Evolutionary conservation across 2,888 invertebrate genomes (phyloP).

Genomic region (Aleiodes alternator): DNA sequence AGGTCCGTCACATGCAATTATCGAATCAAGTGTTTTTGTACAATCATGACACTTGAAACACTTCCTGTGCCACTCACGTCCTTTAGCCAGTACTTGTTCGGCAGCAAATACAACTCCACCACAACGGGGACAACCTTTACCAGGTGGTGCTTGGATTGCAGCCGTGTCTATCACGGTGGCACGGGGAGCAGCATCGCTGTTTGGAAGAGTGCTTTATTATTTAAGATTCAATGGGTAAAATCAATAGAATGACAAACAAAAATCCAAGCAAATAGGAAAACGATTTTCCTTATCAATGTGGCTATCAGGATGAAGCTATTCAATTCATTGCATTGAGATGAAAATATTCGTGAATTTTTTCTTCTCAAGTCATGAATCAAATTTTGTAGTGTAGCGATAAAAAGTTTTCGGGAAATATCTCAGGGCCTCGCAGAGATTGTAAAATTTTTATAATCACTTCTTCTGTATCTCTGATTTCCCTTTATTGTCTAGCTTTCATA

Average conservation of each 20-base stretch:
- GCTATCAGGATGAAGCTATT: no score
- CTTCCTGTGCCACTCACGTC: conserved; percentile 93
- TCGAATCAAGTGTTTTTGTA: conserved; percentile 94
- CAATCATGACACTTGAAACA: conserved; percentile 96
- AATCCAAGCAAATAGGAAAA: conserved; percentile 19
- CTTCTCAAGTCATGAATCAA: no score
- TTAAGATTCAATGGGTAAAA: not conserved
- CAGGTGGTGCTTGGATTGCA: conserved; percentile 86
- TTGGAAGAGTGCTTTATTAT: not conserved
- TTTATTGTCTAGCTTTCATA: no score
- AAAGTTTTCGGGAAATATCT: no score
- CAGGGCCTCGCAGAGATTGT: no score
- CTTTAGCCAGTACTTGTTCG: conserved; percentile 94
- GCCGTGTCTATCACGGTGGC: conserved; percentile 89
- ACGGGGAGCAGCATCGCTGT: conserved; percentile 85
- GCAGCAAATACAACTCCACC: conserved; percentile 95
- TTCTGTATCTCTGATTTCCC: no score
- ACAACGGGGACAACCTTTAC: conserved; percentile 92
- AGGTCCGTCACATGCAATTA: conserved; percentile 96
- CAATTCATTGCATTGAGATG: not conserved
- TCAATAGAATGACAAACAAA: not conserved
- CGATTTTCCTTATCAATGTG: no score
- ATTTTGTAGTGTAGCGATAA: no score
- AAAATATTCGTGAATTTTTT: not conserved
- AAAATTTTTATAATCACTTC: no score